Evolutionary conservation across 1,140 invertebrate genomes (phyloP), one percentile per base, ranked within the genome.

Genomic region (Aradophagus sp.): DNA sequence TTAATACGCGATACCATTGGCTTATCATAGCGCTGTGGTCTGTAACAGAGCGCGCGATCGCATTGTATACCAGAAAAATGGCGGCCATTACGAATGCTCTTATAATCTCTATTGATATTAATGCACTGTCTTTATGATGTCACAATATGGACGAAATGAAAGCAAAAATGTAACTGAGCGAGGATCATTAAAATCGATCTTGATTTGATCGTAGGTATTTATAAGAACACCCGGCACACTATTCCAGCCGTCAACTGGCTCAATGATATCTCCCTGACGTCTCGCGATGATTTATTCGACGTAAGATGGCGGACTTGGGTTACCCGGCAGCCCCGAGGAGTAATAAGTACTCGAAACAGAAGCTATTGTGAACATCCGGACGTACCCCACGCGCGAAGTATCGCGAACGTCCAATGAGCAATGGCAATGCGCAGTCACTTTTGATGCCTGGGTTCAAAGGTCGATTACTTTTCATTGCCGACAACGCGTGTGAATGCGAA

Each of bases 241-340:
- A 70, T 58, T 62, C 61, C 73, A 45, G 42, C 73, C 79, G 74
- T 83, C 80, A 81, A 83, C 80, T 78, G 80, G 73, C 80, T 80
- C 81, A 83, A 83, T 80, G 82, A 84, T 85, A 85, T 85, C 82
- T 84, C 75, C 36, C 59, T 73, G 77, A 81, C 77, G 76, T 80
- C 75, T 78, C 50, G 78, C 77, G 81, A 84, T 85, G 84, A 85
- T 85, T 84, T 85, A 85, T 84, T 84, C 78, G 80, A 79, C 79
- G 74, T 80, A 82, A 82, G 80, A 84, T 83, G 81, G 77, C 76
- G 70, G 80, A 81, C 82, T 84, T 83, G 80, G 77, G 78, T 84
- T 84, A 84, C 80, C 56, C 66, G 42, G 76, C 66, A 74, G 73
- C 69, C 61, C 58, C 41, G 50, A 74, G 55, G 59, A 68, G 77